Evolutionary conservation across 2,113 vertebrate genomes (phyloP).

Genomic region (Acanthisitta chloris): DNA sequence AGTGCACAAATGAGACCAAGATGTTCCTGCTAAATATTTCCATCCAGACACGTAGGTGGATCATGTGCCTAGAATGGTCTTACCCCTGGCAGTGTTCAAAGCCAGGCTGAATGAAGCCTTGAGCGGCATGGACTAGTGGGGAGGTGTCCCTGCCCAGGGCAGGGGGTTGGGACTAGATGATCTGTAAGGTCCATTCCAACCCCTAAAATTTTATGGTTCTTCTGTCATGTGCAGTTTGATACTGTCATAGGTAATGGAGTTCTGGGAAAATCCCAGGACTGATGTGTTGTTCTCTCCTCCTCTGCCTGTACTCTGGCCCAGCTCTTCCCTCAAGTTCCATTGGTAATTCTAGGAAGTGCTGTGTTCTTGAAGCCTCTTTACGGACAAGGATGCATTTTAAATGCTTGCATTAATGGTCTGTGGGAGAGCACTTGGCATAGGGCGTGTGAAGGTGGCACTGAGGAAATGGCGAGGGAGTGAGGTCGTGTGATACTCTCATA

Average conservation of each 20-base stretch:
- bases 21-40: background rate
- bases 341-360: background rate
- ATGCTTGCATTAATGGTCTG: background rate
- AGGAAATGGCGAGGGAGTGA: background rate
- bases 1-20: background rate
- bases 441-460: background rate
- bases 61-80: background rate
- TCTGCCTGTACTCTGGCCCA: background rate
- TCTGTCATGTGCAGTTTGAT: background rate
- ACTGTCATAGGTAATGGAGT: background rate
- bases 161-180: too few species aligned
- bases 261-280: background rate
- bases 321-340: background rate
- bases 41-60: fast-evolving
- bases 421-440: background rate
- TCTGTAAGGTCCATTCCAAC: too few species aligned
- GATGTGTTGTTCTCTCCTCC: background rate
- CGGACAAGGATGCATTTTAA: background rate
- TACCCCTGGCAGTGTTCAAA: too few species aligned
- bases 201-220: too few species aligned
- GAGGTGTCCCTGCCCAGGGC: too few species aligned
- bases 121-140: too few species aligned
- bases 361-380: background rate
- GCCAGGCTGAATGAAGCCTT: too few species aligned
- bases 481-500: fast-evolving